These are phyloP conservation scores for Cephus spinipes DNA, from an alignment of 2,888 invertebrate genomes.

Conservation along the genomic window DNA sequence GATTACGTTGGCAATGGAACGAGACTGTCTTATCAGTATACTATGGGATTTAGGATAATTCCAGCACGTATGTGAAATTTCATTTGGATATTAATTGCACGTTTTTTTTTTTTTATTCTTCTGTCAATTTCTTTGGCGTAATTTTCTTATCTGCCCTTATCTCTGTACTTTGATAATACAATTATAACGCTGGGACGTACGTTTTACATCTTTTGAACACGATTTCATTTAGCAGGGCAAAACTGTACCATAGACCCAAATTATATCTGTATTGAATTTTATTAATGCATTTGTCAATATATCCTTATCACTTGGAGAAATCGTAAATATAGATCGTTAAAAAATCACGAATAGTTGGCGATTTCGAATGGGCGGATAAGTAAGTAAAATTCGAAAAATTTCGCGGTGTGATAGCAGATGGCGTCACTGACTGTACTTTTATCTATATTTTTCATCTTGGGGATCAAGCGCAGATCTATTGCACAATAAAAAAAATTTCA, in stretches of 20 bases:
- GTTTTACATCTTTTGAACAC: too few species aligned
- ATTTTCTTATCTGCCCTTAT: too few species aligned
- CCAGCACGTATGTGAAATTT: neutral
- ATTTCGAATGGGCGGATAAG: too few species aligned
- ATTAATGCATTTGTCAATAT: neutral
- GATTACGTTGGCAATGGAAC: slow-evolving; percentile 33
- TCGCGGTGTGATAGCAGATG: rapidly evolving
- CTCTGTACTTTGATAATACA: too few species aligned
- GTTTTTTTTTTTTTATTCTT: neutral
- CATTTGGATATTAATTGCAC: neutral
- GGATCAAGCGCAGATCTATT: neutral
- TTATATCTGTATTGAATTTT: neutral
- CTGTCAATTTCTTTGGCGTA: too few species aligned
- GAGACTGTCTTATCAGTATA: neutral
- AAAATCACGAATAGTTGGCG: too few species aligned
- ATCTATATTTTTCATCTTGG: neutral
- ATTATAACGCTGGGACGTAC: too few species aligned
- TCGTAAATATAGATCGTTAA: too few species aligned
- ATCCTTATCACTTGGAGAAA: neutral
- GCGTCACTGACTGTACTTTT: neutral
- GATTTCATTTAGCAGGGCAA: too few species aligned
- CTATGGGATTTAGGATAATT: neutral
- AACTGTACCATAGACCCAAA: too few species aligned
- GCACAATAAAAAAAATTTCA: neutral
- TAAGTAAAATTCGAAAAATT: too few species aligned